Evolutionary conservation across 2,888 invertebrate species (phyloP), one percentile per base, ranked within the genome.

Genomic region (Scaptomyza tumidula): DNA sequence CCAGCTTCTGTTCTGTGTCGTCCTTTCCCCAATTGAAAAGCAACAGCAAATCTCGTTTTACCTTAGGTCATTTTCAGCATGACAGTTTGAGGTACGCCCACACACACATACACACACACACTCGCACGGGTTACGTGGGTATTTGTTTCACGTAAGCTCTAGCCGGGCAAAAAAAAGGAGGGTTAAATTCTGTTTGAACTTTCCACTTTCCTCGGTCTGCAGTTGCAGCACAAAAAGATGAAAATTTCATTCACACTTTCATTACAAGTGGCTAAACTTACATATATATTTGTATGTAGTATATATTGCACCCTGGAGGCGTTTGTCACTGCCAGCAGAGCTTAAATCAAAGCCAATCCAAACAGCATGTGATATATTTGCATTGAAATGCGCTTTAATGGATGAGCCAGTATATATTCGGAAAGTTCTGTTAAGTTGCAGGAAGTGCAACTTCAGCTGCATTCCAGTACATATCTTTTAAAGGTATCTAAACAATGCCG

Each of bases 161-260:
- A 31, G 37, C 6, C 1, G 5, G 35, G 13, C 27, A 52, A 27
- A 41, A 27, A 10, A 7, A 6, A 16, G 33, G 33, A 24, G 33
- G 84, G 88, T 75, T 86, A 75, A 75, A 74, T 80, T 83, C 78
- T 86, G 78, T 88, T 86, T 85, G 86, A 86, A 80, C 86, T 86
- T 83, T 84, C 78, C 50, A 69, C 82, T 68, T 73, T 62, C 60
- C 79, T 61, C 62, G 55, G 50, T 45, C 52, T 60, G 49, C 57
- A 50, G 52, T 29, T 62, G 48, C 54, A 45, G 11, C 43, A 50
- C 44, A 75, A 62, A 48, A 55, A 65, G 73, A 56, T 71, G 78
- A 74, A 71, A 66, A 69, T 80, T 86, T 71, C 73, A 80, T 76
- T 84, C 84, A 76, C 85, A 88, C 81, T 88, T 88, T 86, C 86